Base-by-base conservation (phyloP, 1,140 invertebrate genomes). In the Cyrtorhinus lividipennis region DNA sequence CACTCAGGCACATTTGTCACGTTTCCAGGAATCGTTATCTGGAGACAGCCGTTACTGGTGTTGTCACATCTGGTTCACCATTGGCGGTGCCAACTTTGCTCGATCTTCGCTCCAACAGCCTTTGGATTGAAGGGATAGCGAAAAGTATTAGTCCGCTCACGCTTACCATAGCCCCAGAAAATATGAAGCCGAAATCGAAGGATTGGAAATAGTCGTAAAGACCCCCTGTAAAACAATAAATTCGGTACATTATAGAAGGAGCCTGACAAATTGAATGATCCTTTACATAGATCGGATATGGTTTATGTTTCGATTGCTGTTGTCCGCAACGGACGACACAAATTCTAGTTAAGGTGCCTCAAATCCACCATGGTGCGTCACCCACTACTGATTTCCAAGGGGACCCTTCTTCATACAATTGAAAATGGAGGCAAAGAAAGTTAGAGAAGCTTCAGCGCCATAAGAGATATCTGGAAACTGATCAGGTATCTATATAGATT, bases 121-220 rank as follows among this genome's bases (percentile, higher is more conserved):
- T 77, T 73, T 89, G 83, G 25, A 95, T 69, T n/a, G 80, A 75
- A 1, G 92, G 92, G 69, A 96, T 87, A 53, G 82, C 71, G 73
- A 92, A 96, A 45, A 97, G 77, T 75, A 97, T 91, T 3, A 90
- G 22, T 10, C 95, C 94, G 73, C 90, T 93, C 22, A 92, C 59
- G 1, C 85, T 82, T 48, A 97, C 92, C 72, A 88, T 85, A 1
- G 78, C 71, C 1, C 92, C 93, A 8, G 88, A 84, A 44, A 92
- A 76, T 62, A 83, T 82, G 73, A 95, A 96, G 2, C 86, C 90
- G 15, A 85, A 83, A 70, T 88, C 76, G 73, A 94, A 95, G 2
- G 88, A 87, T n/a, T 79, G 64, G 5, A 83, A 76, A 0, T 74
- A 72, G 70, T 95, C 92, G 69, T 82, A 90, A 59, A 95, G 72